Percentiles rank a stretch among this genome's conserved stretches.
phyloP scores from a whole-genome alignment of 2,113 vertebrate genomes.

The Leucosticte australis region DNA sequence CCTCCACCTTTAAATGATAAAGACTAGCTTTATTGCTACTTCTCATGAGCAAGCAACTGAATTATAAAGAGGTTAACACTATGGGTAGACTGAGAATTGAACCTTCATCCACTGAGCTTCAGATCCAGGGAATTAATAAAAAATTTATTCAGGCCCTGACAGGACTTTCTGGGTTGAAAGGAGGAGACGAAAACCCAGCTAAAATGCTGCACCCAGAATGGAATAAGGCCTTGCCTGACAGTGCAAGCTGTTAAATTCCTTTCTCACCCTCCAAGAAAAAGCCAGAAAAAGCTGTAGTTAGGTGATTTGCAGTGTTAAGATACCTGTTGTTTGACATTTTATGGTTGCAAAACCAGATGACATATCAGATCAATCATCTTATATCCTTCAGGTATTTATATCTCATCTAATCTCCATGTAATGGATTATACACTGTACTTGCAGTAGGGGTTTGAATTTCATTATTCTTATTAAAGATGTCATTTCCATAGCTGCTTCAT shows the following conservation, averaged over 20 bases:
- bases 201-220: background rate
- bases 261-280: background rate
- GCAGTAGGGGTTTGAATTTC: slow-evolving; percentile 31
- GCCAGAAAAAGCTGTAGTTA: background rate
- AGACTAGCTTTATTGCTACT: background rate
- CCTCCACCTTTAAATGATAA: background rate
- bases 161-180: background rate
- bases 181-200: background rate
- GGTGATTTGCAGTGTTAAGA: background rate
- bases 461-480: slow-evolving; percentile 65
- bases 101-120: background rate
- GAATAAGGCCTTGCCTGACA: background rate
- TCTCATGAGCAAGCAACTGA: background rate
- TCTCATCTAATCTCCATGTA: slow-evolving; percentile 36
- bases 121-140: background rate
- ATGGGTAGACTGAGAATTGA: background rate
- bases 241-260: background rate
- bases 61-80: background rate
- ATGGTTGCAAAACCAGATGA: slow-evolving; percentile 14
- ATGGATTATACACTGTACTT: slow-evolving; percentile 34
- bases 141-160: background rate
- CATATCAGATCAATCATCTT: slow-evolving; percentile 42
- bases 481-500: slow-evolving; percentile 33
- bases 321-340: background rate
- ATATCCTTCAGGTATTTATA: slow-evolving; percentile 53